Base-by-base conservation (phyloP, 2,113 vertebrate genomes). In the Butorides virescens region DNA sequence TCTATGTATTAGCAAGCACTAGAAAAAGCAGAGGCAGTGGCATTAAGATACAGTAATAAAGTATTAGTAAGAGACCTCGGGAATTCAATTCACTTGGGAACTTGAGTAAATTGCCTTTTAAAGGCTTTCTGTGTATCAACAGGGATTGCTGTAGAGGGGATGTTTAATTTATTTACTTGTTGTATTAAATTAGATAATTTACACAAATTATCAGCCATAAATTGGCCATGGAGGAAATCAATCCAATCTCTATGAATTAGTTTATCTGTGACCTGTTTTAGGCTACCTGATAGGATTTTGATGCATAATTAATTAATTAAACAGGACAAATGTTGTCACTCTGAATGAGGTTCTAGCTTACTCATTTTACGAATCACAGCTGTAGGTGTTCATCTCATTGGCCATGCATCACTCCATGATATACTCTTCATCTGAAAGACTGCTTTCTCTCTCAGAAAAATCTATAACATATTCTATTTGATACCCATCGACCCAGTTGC, bases 101-200 rank as follows among this genome's bases (percentile, higher is more conserved):
- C 29, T 37, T 85, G 88, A 93, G 62, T 86, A 96, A 97, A 88
- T 87, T 94, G 23, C 39, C 39, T 93, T 96, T 90, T 92, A 92
- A 91, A 95, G 55, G 17, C 47, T 96, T 91, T 87, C 55, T 90
- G 46, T 93, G 59, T 66, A 81, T 66, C 80, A 94, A 63, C 76
- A 34, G 16, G 95, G 66, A 95, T 86, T 95, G 23, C 70, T 66
- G 20, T 61, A 84, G 86, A 97, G 66, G 56, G 36, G 50, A 92
- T 63, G 37, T 78, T 97, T 97, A 94, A 96, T 97, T 94, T 97
- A 87, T 97, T 97, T 97, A 91, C 82, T 94, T 83, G 47, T 34
- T 72, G 42, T 87, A 92, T 86, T 92, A 95, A 92, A 96, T 98
- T 92, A 97, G 84, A 90, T 95, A 94, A 97, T 97, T 98, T 97